These are phyloP conservation scores for Pteropus rufus DNA, from an alignment of 2,797 vertebrate species.

Conservation along the genomic window DNA sequence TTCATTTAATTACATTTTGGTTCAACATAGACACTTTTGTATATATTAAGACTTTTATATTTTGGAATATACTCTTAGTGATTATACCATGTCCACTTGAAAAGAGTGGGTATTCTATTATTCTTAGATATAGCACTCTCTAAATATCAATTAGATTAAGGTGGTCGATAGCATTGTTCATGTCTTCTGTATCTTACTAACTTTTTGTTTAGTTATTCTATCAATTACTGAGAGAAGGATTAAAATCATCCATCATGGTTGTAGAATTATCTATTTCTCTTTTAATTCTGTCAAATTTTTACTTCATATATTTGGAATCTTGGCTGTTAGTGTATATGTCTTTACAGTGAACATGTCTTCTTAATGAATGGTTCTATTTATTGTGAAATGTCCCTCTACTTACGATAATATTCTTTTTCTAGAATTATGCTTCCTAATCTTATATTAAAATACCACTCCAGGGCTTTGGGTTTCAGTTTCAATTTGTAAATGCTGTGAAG, in stretches of 20 bases:
- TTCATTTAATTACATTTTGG: background rate
- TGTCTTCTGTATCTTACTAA: background rate
- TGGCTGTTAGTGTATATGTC: background rate
- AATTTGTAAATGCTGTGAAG: background rate
- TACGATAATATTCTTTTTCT: background rate
- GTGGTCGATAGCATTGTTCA: background rate
- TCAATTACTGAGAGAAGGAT: background rate
- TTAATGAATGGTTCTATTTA: background rate
- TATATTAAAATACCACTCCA: background rate
- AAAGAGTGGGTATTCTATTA: background rate
- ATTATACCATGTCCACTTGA: background rate
- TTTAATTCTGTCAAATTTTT: background rate
- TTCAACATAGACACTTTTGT: background rate
- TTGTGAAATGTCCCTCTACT: background rate
- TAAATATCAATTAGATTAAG: background rate
- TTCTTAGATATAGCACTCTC: background rate
- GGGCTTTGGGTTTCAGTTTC: background rate
- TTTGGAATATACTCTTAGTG: background rate
- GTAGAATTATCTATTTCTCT: background rate
- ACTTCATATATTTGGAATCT: background rate
- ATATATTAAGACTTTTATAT: background rate
- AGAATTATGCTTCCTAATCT: background rate
- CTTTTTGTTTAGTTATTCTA: background rate
- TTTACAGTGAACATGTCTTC: background rate
- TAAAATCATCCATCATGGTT: background rate